These are phyloP conservation scores for Gortyna flavago DNA, from an alignment of 2,888 invertebrate genomes.

Conservation along the genomic window DNA sequence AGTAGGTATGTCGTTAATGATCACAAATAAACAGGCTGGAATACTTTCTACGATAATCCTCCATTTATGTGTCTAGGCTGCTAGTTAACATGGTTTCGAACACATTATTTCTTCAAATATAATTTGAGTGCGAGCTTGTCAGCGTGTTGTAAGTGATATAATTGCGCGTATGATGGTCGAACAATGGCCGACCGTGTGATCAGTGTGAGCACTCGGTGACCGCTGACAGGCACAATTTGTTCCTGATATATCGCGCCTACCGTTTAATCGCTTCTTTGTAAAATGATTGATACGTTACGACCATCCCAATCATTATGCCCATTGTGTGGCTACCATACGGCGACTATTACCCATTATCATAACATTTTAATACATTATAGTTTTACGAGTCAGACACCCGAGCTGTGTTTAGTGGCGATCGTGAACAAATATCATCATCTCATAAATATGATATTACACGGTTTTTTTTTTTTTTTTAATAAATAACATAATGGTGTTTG, in stretches of 20 bases:
- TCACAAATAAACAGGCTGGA: constrained; percentile 17
- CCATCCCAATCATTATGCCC: constrained; percentile 50
- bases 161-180: constrained; percentile 19
- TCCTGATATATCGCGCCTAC: constrained; percentile 69
- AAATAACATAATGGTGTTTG: constrained; percentile 34
- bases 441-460: constrained; percentile 60
- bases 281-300: constrained; percentile 69
- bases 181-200: constrained; percentile 65
- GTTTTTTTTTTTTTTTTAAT: constrained; percentile 33
- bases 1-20: constrained; percentile 15
- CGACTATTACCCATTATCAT: constrained; percentile 67
- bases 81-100: constrained; percentile 11
- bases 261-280: constrained; percentile 65
- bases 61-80: constrained; percentile 17
- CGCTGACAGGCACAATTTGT: constrained; percentile 66
- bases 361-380: constrained; percentile 68
- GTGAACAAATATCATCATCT: constrained; percentile 52
- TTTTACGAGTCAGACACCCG: constrained; percentile 60
- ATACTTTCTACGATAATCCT: constrained; percentile 39
- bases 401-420: constrained; percentile 35
- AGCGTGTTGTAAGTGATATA: constrained; percentile 33
- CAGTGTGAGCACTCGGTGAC: constrained; percentile 54
- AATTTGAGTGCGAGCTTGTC: not conserved
- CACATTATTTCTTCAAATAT: not conserved
- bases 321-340: constrained; percentile 56